Evolutionary conservation across 2,113 vertebrate species (phyloP).

Genomic region (Balaenoptera acutorostrata): DNA sequence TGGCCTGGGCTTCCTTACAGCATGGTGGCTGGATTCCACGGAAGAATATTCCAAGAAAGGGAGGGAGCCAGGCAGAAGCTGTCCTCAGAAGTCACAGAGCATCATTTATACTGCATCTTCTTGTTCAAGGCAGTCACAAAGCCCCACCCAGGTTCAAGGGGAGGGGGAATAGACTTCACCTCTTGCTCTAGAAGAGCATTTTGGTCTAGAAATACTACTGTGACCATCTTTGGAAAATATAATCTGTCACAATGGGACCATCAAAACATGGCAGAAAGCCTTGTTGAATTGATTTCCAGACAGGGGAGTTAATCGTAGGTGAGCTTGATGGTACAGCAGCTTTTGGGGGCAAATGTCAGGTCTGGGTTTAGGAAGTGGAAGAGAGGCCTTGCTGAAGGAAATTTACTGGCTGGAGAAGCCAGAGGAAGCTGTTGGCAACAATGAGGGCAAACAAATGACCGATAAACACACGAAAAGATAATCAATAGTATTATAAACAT

Average conservation of each 20-base stretch:
- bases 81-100: not conserved
- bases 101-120: not conserved
- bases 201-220: not conserved
- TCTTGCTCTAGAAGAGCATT: not conserved
- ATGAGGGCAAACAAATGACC: not conserved
- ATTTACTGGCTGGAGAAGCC: not conserved
- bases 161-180: not conserved
- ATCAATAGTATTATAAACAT: not conserved
- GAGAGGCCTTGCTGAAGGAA: not conserved
- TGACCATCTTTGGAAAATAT: not conserved
- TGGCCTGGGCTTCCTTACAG: not conserved
- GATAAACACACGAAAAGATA: not conserved
- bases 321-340: not conserved
- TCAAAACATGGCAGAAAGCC: not conserved
- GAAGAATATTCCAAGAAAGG: not conserved
- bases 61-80: not conserved
- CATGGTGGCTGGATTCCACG: not conserved
- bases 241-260: not conserved
- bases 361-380: not conserved
- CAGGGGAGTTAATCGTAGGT: not conserved
- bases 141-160: too few relatives aligned
- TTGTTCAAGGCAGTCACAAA: not conserved
- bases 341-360: too few relatives aligned
- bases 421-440: not conserved
- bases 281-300: not conserved